Conservation (phyloP, 2,888 invertebrate genomes). For the Dorcus parallelipipedus region DNA sequence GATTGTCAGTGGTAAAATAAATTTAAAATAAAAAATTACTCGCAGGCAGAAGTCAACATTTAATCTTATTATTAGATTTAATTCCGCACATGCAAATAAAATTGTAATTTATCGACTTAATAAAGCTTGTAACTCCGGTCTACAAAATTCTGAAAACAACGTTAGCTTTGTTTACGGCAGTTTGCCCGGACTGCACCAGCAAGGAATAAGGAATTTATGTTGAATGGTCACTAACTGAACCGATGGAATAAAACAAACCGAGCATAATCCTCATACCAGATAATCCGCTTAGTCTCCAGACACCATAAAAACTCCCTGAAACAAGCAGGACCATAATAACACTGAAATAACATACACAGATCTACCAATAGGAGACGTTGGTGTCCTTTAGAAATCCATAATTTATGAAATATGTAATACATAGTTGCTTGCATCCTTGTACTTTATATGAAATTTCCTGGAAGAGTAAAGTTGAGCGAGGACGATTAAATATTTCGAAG, state of each 20-base stretch:
- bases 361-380: neutral
- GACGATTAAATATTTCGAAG: no score
- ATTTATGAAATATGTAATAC: slow-evolving; percentile 8
- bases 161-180: neutral
- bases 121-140: no score
- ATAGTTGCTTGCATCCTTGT: slow-evolving; percentile 1
- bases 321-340: slow-evolving; percentile 6
- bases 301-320: slow-evolving; percentile 8
- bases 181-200: neutral
- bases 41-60: no score
- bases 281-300: slow-evolving; percentile 9
- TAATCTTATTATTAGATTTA: no score
- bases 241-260: slow-evolving; percentile 3
- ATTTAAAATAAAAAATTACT: no score
- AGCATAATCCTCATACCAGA: slow-evolving; percentile 1
- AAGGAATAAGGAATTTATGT: neutral
- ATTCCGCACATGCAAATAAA: no score
- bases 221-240: neutral
- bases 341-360: neutral
- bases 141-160: no score
- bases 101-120: no score
- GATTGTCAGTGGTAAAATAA: no score
- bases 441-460: neutral
- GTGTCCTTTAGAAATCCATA: slow-evolving; percentile 2
- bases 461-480: neutral